These are phyloP conservation scores for Paratilapia polleni DNA, from an alignment of 2,113 vertebrate genomes.

Conservation along the genomic window DNA sequence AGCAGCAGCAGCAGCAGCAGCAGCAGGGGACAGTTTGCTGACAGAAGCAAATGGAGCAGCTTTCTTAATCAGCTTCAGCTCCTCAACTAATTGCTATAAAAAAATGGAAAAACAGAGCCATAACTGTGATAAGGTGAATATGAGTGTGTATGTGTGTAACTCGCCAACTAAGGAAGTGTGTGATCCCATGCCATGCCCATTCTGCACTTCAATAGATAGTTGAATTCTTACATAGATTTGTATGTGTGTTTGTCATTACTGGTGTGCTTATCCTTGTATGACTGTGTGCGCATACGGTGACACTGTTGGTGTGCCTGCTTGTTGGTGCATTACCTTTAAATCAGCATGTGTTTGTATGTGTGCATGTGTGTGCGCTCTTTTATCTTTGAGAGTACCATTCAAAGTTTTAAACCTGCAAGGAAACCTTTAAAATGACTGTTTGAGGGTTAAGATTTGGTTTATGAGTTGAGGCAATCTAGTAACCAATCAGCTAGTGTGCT, in stretches of 20 bases:
- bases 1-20: background rate
- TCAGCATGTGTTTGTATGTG: background rate
- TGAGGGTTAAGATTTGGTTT: background rate
- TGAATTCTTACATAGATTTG: background rate
- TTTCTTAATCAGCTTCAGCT: slow-evolving; percentile 50
- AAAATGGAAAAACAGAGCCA: slow-evolving; percentile 22
- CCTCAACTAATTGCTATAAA: slow-evolving; percentile 1
- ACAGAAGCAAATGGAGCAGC: slow-evolving; percentile 44
- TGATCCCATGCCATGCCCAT: background rate
- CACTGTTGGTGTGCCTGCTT: background rate
- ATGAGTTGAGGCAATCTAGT: background rate
- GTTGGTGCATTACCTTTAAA: background rate
- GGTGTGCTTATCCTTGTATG: background rate
- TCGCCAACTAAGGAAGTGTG: background rate
- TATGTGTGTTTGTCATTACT: background rate
- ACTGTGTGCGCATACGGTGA: background rate
- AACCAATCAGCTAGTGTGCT: background rate
- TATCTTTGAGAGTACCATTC: background rate
- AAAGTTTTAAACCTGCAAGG: background rate
- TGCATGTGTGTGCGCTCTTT: slow-evolving; percentile 55
- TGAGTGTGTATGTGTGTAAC: background rate
- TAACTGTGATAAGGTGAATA: slow-evolving; percentile 57
- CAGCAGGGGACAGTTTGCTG: slow-evolving; percentile 6
- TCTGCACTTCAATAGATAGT: background rate
- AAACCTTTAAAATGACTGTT: background rate